These are phyloP conservation scores for Psephotus haematonotus DNA, from an alignment of 2,113 vertebrate species.

Conservation along the genomic window DNA sequence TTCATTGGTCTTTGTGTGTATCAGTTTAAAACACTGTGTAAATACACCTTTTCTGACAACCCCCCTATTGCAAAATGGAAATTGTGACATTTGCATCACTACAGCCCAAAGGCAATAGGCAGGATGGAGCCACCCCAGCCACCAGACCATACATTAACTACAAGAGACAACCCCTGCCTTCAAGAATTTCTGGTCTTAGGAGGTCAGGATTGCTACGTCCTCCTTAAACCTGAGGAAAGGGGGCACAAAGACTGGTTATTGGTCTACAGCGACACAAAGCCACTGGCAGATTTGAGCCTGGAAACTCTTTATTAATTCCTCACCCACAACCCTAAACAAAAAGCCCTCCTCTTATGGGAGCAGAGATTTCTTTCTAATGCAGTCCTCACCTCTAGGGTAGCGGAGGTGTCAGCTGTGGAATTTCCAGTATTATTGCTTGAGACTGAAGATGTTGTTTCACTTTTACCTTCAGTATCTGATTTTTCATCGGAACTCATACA, in stretches of 20 bases:
- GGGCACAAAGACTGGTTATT: background rate
- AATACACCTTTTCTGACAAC: background rate
- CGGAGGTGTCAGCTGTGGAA: conserved; percentile 90
- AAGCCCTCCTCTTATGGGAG: background rate
- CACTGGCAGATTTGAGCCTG: background rate
- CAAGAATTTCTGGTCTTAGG: background rate
- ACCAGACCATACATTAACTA: rapidly evolving
- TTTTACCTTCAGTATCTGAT: conserved; percentile 96
- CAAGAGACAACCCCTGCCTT: background rate
- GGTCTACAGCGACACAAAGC: background rate
- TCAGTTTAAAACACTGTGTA: background rate
- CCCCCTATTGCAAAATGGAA: background rate
- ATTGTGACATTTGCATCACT: background rate
- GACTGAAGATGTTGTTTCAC: conserved; percentile 87
- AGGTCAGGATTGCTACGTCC: background rate
- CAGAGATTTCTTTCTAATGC: background rate
- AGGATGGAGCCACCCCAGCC: background rate
- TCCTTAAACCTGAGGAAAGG: background rate
- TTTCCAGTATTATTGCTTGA: conserved; percentile 96
- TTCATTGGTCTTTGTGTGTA: background rate
- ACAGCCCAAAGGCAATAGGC: background rate
- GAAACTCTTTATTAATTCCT: background rate
- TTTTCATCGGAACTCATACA: conserved; percentile 98
- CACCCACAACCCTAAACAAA: background rate
- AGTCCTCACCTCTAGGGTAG: conserved; percentile 89